phyloP scores from a whole-genome alignment of 2,797 vertebrate species.

The Catamblyrhynchus diadema region DNA sequence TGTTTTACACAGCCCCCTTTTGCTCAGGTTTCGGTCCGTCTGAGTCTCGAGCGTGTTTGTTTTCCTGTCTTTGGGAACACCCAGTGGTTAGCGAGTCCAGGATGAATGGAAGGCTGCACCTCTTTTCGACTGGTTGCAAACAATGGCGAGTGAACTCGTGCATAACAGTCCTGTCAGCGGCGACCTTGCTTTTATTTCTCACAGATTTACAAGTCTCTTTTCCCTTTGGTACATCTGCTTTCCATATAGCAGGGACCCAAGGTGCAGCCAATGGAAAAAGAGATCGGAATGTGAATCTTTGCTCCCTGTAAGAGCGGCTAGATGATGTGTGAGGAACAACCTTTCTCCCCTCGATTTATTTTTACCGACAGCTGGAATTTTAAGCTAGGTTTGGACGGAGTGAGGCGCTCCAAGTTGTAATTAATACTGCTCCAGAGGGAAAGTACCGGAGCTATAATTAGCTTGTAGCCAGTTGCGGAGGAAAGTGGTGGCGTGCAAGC shows the following conservation, averaged over 20 bases:
- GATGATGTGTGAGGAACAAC: not conserved
- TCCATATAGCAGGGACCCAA: not conserved
- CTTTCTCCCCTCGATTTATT: not conserved
- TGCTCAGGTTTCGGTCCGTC: not conserved
- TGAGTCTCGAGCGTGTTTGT: not conserved
- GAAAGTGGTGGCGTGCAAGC: not conserved
- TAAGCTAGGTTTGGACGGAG: not conserved
- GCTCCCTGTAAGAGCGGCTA: not conserved
- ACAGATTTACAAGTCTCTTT: not conserved
- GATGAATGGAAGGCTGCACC: not conserved
- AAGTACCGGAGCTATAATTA: slow-evolving; percentile 6
- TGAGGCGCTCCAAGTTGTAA: not conserved
- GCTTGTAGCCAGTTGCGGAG: not conserved
- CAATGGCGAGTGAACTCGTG: not conserved
- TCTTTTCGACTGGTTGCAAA: not conserved
- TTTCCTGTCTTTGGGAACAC: not conserved
- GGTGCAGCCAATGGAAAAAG: not conserved
- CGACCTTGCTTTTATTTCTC: not conserved
- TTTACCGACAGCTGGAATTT: not conserved
- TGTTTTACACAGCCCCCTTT: not conserved
- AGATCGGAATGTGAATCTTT: not conserved
- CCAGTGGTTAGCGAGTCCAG: not conserved
- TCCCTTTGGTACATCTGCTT: not conserved
- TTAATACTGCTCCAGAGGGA: not conserved
- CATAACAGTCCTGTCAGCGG: not conserved